These are phyloP conservation scores for Diadophis punctatus DNA, from an alignment of 2,113 vertebrate genomes.

Conservation along the genomic window DNA sequence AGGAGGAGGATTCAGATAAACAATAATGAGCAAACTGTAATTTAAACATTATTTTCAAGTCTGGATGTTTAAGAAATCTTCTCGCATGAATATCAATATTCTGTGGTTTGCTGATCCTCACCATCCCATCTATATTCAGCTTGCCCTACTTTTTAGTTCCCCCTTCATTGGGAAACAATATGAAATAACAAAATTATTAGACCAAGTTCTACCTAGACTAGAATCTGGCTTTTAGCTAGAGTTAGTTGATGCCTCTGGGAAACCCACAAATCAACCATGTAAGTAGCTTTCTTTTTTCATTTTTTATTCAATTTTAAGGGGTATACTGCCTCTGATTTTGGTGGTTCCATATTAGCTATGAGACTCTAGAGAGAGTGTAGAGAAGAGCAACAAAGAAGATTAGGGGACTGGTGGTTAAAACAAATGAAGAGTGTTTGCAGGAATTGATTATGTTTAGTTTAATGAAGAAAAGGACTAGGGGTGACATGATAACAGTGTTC, in stretches of 20 bases:
- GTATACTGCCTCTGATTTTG: neutral
- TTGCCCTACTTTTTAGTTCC: neutral
- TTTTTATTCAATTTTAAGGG: neutral
- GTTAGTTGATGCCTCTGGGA: neutral
- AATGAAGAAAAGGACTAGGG: neutral
- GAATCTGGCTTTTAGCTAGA: neutral
- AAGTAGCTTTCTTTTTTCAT: neutral
- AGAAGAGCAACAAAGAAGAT: neutral
- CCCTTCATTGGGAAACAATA: neutral
- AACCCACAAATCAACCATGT: neutral
- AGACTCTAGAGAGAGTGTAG: neutral
- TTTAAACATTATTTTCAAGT: neutral
- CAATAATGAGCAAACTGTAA: neutral
- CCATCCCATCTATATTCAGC: neutral
- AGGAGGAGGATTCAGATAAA: slow-evolving; percentile 10
- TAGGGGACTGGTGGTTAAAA: neutral
- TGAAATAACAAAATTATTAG: neutral
- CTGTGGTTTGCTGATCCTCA: neutral
- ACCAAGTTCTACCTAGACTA: neutral
- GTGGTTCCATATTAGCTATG: neutral
- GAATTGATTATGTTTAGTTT: neutral
- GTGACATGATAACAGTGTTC: neutral
- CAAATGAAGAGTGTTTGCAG: neutral
- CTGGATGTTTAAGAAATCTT: slow-evolving; percentile 5
- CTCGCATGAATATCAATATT: neutral